Evolutionary conservation across 2,797 vertebrate species (phyloP).

Genomic region (Lycodopsis pacificus): DNA sequence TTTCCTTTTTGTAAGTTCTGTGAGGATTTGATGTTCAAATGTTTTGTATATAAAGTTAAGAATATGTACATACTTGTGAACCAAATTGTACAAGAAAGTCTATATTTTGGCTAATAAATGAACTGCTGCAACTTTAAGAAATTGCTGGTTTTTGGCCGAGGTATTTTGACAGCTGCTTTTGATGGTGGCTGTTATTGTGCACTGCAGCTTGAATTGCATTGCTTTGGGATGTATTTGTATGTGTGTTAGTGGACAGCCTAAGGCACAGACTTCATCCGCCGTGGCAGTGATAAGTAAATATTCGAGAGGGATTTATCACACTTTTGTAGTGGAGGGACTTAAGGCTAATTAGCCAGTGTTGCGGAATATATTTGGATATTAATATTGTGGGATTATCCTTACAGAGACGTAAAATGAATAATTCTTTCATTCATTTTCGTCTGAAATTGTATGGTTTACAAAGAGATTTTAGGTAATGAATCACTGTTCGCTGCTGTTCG

Average conservation of each 20-base stretch:
- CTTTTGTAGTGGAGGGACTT: slow-evolving; percentile 79
- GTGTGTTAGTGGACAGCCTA: slow-evolving; percentile 61
- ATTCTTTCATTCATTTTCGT: slow-evolving; percentile 77
- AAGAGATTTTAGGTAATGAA: slow-evolving; percentile 68
- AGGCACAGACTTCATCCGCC: slow-evolving; percentile 69
- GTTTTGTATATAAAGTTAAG: slow-evolving; percentile 98
- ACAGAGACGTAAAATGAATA: slow-evolving; percentile 79
- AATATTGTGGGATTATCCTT: slow-evolving; percentile 81
- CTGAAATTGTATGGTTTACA: slow-evolving; percentile 60
- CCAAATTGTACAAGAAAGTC: slow-evolving; percentile 99
- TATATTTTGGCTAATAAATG: slow-evolving; percentile 99
- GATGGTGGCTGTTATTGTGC: slow-evolving; percentile 61
- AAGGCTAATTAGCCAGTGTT: slow-evolving; percentile 81
- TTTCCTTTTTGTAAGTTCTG: slow-evolving; percentile 87
- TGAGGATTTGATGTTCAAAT: slow-evolving; percentile 91
- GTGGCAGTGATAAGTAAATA: slow-evolving; percentile 74
- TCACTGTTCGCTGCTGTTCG: slow-evolving; percentile 47
- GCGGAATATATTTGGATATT: slow-evolving; percentile 83
- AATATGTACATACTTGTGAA: slow-evolving; percentile 99
- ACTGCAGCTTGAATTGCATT: slow-evolving; percentile 54
- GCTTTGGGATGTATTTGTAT: slow-evolving; percentile 44
- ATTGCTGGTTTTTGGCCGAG: slow-evolving; percentile 64
- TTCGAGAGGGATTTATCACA: slow-evolving; percentile 78
- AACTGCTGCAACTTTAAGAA: slow-evolving; percentile 95
- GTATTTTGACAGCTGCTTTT: slow-evolving; percentile 68